phyloP scores from a whole-genome alignment of 2,113 vertebrate species.

The Leptosomus discolor region DNA sequence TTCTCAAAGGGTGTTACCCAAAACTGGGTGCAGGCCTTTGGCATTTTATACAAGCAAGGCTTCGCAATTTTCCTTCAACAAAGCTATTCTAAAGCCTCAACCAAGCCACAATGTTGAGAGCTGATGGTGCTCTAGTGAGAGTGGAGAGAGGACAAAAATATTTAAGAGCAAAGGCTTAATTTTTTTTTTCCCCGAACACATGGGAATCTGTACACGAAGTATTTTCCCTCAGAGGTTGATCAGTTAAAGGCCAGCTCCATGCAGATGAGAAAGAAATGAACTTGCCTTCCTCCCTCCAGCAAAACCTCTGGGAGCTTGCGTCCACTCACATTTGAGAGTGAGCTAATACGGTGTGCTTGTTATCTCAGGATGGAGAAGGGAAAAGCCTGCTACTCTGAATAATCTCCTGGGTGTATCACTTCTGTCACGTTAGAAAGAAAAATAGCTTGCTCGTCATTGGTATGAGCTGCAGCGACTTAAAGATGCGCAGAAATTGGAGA shows the following conservation, averaged over 20 bases:
- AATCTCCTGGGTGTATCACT: neutral
- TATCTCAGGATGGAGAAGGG: neutral
- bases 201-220: neutral
- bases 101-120: neutral
- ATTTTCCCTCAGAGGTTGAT: neutral
- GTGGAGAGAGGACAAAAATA: neutral
- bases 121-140: neutral
- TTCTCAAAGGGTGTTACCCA: neutral
- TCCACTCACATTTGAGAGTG: neutral
- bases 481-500: neutral
- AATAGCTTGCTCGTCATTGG: neutral
- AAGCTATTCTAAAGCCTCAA: neutral
- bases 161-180: neutral
- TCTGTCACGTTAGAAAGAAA: neutral
- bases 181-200: rapidly evolving
- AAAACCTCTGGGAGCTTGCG: neutral
- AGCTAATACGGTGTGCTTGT: rapidly evolving
- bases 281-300: neutral
- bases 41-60: neutral
- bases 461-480: too few relatives aligned
- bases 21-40: neutral
- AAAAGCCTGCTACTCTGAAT: neutral
- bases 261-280: neutral
- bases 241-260: neutral
- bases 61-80: neutral